These are phyloP conservation scores for Sylvietta virens DNA, from an alignment of 2,113 vertebrate species.

Conservation along the genomic window DNA sequence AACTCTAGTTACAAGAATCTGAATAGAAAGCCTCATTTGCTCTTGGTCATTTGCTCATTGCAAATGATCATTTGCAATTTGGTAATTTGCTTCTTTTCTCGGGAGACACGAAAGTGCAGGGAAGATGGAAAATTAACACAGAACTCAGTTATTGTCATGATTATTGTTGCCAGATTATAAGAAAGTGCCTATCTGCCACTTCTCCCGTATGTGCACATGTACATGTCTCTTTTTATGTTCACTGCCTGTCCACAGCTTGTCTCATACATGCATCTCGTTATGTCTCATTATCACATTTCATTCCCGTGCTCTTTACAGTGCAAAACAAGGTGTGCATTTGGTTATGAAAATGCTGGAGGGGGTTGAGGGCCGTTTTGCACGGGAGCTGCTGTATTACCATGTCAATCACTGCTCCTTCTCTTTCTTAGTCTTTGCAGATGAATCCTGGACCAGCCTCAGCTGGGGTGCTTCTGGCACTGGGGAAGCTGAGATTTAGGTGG, in stretches of 20 bases:
- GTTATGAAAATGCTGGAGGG: constrained; percentile 20
- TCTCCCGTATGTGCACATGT: not conserved
- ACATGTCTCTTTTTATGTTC: not conserved
- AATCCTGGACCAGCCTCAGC: not conserved
- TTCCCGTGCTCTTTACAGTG: constrained; percentile 23
- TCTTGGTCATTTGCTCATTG: not conserved
- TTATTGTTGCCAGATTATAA: not conserved
- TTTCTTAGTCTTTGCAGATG: not conserved
- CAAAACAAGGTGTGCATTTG: constrained; percentile 39
- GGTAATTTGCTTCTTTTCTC: not conserved
- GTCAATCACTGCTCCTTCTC: not conserved
- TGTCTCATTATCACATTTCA: constrained; percentile 19
- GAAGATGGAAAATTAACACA: not conserved
- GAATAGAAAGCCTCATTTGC: not conserved
- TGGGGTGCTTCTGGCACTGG: not conserved
- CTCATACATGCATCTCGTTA: not conserved
- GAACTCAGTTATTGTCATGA: not conserved
- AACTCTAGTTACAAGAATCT: not conserved
- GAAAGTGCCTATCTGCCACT: not conserved
- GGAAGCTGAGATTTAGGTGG: not conserved
- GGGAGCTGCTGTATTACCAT: not conserved
- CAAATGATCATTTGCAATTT: not conserved
- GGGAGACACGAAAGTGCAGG: not conserved
- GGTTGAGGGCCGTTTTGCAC: not conserved
- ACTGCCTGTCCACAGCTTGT: constrained; percentile 41